These are phyloP conservation scores for Tetanocera ferruginea DNA, from an alignment of 2,888 invertebrate genomes.

Conservation along the genomic window DNA sequence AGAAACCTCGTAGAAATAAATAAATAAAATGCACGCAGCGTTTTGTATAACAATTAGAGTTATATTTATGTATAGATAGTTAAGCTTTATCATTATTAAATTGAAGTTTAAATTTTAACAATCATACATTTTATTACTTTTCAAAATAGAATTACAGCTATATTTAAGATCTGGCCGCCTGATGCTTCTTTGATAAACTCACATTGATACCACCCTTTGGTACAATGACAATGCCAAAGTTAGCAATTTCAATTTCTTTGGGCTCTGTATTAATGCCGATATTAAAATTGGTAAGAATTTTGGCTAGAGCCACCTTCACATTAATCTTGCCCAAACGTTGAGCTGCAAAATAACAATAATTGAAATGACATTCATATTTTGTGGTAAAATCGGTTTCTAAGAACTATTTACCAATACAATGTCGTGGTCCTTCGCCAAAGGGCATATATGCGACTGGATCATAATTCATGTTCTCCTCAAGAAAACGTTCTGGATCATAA, in stretches of 20 bases:
- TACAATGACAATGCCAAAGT: constrained; percentile 56
- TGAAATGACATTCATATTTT: neutral
- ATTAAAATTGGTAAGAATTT: constrained; percentile 60
- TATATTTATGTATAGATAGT: neutral
- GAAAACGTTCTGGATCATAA: constrained; percentile 70
- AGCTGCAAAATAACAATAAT: constrained; percentile 50
- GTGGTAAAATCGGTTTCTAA: neutral
- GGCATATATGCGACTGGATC: constrained; percentile 65
- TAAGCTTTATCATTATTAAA: neutral
- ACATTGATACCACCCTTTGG: constrained; percentile 62
- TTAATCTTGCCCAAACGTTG: constrained; percentile 65
- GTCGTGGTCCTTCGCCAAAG: constrained; percentile 70
- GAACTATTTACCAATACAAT: constrained; percentile 65
- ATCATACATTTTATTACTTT: neutral
- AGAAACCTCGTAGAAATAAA: neutral
- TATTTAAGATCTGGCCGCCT: neutral
- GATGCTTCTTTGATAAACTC: constrained; percentile 53
- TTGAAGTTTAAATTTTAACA: neutral
- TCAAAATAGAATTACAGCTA: neutral
- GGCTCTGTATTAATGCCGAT: constrained; percentile 53
- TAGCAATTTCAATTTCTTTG: constrained; percentile 62
- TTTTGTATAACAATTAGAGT: neutral
- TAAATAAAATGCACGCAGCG: neutral
- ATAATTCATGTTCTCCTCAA: constrained; percentile 58
- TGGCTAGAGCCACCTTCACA: constrained; percentile 63